A percentile compares a stretch with the other conserved stretches of the same genome.
phyloP scores from a whole-genome alignment of 2,888 invertebrate species.

The Dugesia japonica region DNA sequence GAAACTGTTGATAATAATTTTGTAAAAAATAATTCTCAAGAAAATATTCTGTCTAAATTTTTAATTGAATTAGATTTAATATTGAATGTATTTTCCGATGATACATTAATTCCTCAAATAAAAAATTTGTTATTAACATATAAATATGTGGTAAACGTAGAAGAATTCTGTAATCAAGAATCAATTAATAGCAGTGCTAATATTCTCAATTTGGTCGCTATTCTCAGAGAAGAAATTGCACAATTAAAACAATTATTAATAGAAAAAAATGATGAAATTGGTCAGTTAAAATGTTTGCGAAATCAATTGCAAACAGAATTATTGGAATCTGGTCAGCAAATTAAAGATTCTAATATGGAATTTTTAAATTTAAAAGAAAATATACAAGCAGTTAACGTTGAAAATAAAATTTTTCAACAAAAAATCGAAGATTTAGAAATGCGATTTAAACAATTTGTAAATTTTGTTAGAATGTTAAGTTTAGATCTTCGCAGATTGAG shows the following conservation, averaged over 20 bases:
- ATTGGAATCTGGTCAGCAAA: slow-evolving; percentile 4
- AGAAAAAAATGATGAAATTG: neutral
- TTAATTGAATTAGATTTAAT: neutral
- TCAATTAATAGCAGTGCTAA: neutral
- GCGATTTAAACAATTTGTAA: neutral
- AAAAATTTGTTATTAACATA: neutral
- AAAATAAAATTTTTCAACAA: neutral
- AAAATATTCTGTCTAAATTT: neutral
- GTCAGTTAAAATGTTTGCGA: neutral
- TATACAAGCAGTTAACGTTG: neutral
- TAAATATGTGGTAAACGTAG: neutral
- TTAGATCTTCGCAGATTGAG: slow-evolving; percentile 3
- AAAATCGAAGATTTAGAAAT: neutral
- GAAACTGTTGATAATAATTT: neutral
- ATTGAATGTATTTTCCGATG: neutral
- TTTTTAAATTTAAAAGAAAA: slow-evolving; percentile 23
- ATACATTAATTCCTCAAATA: neutral
- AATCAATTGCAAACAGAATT: neutral
- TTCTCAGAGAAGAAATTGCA: neutral
- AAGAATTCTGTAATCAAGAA: neutral
- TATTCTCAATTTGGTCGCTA: neutral
- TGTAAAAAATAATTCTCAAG: neutral
- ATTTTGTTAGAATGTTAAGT: neutral
- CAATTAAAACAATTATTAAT: neutral
- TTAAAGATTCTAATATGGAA: neutral